Base-by-base conservation (phyloP, 1,140 invertebrate genomes). In the Sitophilus oryzae region DNA sequence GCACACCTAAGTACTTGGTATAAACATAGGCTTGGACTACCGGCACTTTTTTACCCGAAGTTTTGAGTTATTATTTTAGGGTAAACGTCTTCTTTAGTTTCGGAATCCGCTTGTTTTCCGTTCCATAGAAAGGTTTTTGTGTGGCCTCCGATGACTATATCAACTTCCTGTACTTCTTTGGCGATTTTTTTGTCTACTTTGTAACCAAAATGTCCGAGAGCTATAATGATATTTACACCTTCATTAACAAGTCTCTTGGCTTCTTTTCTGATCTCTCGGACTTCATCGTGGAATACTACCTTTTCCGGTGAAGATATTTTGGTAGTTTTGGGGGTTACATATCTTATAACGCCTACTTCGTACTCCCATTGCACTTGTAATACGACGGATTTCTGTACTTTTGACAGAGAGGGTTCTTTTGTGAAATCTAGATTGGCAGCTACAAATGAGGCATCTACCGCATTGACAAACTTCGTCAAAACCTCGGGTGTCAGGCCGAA, bases 1-100 rank as follows among this genome's bases (percentile, higher is more conserved):
- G 68, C 64, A 84, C 79, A 0, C 93, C 93, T 18, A 96, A 71
- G 70, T 96, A 96, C 74, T 96, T 95, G 0, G 91, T 93, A 66
- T 88, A 93, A 0, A 89, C 88, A 65, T 88, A 95, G 2, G 91
- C 91, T 73, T 96, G 93, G 0, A 95, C 91, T 1, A 93, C 89
- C 0, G 90, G 85, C 1, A 88, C 88, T 51, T 78, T 77, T 65
- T 82, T 82, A 0, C 88, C 86, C 43, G 75, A 83, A 0, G 67
- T 23, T n/a, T 69, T 93, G 88, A 1, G 72, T 75, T 0, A 94
- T 78, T 22, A 86, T 67, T 18, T 58, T 84, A 0, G 92, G 92
- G 75, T 95, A 96, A 1, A 79, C 70, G 1, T 83, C 89, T 50
- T 82, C 77, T 0, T 83, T 77, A 19, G 72, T 66, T 63, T 94